Evolutionary conservation across 2,888 invertebrate genomes (phyloP), one percentile per base, ranked within the genome.

Genomic region (Eupsilia transversa): DNA sequence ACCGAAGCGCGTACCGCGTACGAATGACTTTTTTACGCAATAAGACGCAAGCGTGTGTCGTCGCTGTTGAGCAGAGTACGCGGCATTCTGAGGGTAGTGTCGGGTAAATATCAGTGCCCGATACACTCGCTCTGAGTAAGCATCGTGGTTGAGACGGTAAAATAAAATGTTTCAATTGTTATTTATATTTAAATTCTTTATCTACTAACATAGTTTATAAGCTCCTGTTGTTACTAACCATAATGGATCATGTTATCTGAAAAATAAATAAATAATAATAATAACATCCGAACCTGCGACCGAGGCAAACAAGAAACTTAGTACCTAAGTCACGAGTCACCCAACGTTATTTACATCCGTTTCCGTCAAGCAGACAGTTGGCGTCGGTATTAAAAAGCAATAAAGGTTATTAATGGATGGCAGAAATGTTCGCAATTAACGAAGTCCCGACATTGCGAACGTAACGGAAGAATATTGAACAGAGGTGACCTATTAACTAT

Each of bases 361-460:
- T 67, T 71, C 73, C 49, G 79, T 70, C 75, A 38, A 46, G 23
- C 70, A 74, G 82, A 73, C 85, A 77, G 82, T 78, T 77, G 69
- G 75, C 76, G 66, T 72, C 70, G 65, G 46, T 80, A 88, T 84
- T 84, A 88, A 88, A 86, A 87, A 85, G 88, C 88, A 91, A 89
- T 89, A 87, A 87, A 89, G 79, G 86, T 90, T 89, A 91, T 91
- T 91, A 89, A 92, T 91, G 90, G 79, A 69, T 71, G 73, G 72
- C 76, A 82, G 78, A 82, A 88, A 84, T 82, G 84, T 82, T 84
- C 72, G 84, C 89, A 89, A 91, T 91, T 89, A 90, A 89, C 81
- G 84, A 78, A 82, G 66, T 49, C 59, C 75, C 38, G 59, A 80
- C 79, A 74, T 74, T 78, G 61, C 30, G 38, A 64, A 66, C 43